These are phyloP conservation scores for Alcedo atthis DNA, from an alignment of 2,797 vertebrate species.

Conservation along the genomic window DNA sequence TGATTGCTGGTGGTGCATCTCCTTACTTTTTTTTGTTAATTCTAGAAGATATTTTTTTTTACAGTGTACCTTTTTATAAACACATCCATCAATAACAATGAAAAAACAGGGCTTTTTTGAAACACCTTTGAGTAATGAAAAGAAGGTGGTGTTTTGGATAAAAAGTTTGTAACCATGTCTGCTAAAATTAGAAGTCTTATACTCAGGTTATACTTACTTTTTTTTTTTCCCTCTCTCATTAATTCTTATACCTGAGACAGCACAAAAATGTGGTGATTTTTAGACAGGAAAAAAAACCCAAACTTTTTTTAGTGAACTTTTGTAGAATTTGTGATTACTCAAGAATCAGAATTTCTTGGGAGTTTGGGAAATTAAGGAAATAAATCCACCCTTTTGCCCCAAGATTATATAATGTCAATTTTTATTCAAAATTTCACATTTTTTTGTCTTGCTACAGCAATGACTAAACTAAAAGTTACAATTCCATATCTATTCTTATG, in stretches of 20 bases:
- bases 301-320: neutral
- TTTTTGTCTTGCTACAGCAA: neutral
- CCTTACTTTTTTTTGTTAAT: neutral
- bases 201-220: neutral
- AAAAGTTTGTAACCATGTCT: neutral
- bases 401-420: neutral
- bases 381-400: neutral
- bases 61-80: neutral
- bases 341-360: neutral
- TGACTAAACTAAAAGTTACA: neutral
- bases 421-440: neutral
- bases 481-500: neutral
- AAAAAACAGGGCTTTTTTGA: neutral
- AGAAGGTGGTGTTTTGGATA: accelerated
- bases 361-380: accelerated
- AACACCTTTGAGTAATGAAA: neutral
- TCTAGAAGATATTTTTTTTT: neutral
- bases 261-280: neutral
- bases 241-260: neutral
- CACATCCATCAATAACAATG: neutral
- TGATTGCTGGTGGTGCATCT: neutral
- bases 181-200: neutral
- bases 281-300: neutral
- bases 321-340: neutral
- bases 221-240: neutral